Evolutionary conservation across 1,140 invertebrate genomes (phyloP), one percentile per base, ranked within the genome.

Genomic region (Bombus haemorrhoidalis): DNA sequence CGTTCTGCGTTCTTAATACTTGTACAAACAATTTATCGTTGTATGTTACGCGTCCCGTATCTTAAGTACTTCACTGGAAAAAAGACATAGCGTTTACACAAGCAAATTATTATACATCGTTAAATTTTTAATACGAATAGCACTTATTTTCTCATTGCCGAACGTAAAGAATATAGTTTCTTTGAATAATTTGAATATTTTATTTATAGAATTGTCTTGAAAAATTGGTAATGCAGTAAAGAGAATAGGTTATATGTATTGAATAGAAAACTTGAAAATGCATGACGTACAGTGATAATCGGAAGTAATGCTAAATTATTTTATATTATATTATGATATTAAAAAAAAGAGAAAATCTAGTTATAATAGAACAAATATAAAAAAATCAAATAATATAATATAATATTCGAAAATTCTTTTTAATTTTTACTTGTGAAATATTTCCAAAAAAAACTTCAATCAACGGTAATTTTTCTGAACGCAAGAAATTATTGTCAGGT

Each of bases 401-500:
- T 6, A 18, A 59, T 59, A 28, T 59, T 59, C 28, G 28, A 13
- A 66, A 68, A 9, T 22, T 68, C 8, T 3, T 25, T 34, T 22
- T 18, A 68, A 68, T 9, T 68, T 22, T 15, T 15, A 12, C 0
- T 69, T 13, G 25, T 6, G 25, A 25, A 84, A 32, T 62, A 32
- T 18, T 34, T 73, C 5, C 13, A n/a, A 43, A 32, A 32, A 18
- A 18, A 3, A 32, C n/a, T 32, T 32, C 28, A 43, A 22, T 4
- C 28, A 28, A 47, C 28, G 71, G 43, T 18, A 22, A 32, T 18
- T 32, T 34, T 32, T 10, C 59, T 89, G 79, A 89, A 85, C 25
- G 66, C 22, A 34, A 72, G 64, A 47, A 83, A 81, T 87, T n/a
- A 72, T 83, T 94, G 85, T 84, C 89, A 95, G 95, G 97, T 98